Percentiles rank a stretch among this genome's conserved stretches.
Evolutionary conservation across 2,797 vertebrate genomes (phyloP).

Genomic region (Pteronotus mesoamericanus): DNA sequence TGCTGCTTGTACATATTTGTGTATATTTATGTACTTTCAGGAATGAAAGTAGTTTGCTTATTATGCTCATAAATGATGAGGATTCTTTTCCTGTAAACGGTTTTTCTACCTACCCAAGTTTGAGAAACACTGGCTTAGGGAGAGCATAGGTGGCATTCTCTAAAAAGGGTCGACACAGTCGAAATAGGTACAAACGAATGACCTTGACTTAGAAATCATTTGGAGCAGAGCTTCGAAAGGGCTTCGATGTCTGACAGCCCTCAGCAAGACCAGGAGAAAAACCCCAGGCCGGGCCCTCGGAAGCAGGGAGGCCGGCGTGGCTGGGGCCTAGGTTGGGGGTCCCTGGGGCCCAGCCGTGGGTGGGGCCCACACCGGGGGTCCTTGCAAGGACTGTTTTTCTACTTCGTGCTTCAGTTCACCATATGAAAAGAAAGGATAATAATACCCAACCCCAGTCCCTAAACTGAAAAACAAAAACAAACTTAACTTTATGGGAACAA

Average conservation of each 20-base stretch:
- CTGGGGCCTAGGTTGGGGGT: background rate
- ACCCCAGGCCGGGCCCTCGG: background rate
- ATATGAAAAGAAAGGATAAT: constrained; percentile 28
- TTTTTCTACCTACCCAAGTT: background rate
- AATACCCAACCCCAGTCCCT: background rate
- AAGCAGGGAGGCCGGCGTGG: background rate
- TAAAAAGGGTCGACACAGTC: background rate
- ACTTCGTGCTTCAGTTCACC: background rate
- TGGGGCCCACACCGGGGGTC: background rate
- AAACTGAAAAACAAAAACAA: constrained; percentile 57
- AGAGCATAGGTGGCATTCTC: background rate
- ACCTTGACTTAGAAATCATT: background rate
- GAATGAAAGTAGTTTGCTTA: background rate
- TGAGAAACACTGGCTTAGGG: background rate
- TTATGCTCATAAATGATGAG: background rate
- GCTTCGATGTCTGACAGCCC: background rate
- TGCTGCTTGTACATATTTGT: background rate
- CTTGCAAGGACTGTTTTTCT: background rate
- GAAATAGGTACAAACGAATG: background rate
- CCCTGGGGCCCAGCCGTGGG: background rate
- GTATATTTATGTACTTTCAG: background rate
- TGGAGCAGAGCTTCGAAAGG: background rate
- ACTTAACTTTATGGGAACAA: constrained; percentile 52
- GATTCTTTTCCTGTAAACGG: background rate
- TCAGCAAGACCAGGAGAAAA: background rate